Evolutionary conservation across 2,888 invertebrate species (phyloP).

Genomic region (Thera britannica): DNA sequence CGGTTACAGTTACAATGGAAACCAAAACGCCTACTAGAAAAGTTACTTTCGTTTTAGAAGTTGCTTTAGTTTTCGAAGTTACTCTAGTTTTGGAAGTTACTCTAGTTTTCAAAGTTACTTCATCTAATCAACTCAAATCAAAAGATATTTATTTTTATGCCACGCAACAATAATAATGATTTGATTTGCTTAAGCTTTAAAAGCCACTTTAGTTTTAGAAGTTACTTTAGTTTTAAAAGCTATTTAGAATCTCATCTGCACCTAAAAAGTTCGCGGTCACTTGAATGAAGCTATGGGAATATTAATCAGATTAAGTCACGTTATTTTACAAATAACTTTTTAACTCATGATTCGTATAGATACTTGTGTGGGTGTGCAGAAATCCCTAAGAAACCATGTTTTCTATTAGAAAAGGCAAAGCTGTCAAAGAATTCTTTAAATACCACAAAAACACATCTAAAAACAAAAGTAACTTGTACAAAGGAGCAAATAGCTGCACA

Average conservation of each 20-base stretch:
- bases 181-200: too few relatives aligned
- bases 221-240: neutral
- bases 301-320: too few relatives aligned
- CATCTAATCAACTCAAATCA: too few relatives aligned
- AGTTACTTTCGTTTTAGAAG: neutral
- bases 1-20: too few relatives aligned
- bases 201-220: neutral
- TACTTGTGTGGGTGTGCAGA: neutral
- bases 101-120: too few relatives aligned
- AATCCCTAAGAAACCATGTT: neutral
- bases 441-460: neutral
- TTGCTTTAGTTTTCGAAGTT: neutral
- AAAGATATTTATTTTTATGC: too few relatives aligned
- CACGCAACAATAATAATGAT: too few relatives aligned
- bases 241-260: neutral
- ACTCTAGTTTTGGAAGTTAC: neutral
- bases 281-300: too few relatives aligned
- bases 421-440: neutral
- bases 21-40: neutral
- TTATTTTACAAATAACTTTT: too few relatives aligned
- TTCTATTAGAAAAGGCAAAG: neutral
- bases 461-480: constrained; percentile 6
- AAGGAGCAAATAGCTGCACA: neutral
- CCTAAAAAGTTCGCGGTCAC: neutral
- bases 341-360: too few relatives aligned